These are phyloP conservation scores for Eleutherodactylus coqui DNA, from an alignment of 2,797 vertebrate genomes.

Conservation along the genomic window DNA sequence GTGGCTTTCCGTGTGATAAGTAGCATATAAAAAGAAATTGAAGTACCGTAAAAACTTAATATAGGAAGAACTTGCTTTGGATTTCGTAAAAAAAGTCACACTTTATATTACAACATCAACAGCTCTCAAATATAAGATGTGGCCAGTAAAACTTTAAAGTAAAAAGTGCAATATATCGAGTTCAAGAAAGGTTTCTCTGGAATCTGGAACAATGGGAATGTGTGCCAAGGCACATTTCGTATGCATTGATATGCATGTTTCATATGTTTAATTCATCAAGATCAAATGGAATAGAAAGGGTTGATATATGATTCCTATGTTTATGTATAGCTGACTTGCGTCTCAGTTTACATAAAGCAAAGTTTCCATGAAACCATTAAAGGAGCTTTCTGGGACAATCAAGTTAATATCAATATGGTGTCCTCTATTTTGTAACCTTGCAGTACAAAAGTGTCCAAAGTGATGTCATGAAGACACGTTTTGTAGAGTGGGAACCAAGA, in stretches of 20 bases:
- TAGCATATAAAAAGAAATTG: slow-evolving; percentile 14
- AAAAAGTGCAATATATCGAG: slow-evolving; percentile 17
- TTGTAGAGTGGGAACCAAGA: neutral
- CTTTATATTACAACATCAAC: slow-evolving; percentile 32
- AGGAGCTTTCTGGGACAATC: neutral
- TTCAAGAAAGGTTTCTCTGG: neutral
- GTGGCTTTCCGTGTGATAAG: neutral
- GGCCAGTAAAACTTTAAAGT: slow-evolving; percentile 17
- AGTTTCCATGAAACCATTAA: neutral
- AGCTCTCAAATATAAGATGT: neutral
- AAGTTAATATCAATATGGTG: neutral
- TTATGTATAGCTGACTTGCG: neutral
- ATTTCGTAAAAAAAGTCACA: slow-evolving; percentile 39
- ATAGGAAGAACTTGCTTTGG: slow-evolving; percentile 18
- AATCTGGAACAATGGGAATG: neutral
- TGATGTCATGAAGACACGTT: neutral
- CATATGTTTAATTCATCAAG: slow-evolving; percentile 47
- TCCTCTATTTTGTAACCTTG: neutral
- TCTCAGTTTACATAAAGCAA: neutral
- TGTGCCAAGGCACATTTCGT: slow-evolving; percentile 16
- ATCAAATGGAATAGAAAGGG: neutral
- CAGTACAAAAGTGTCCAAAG: neutral
- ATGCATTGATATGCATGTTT: slow-evolving; percentile 2
- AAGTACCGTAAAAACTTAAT: slow-evolving; percentile 7
- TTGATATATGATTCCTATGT: neutral